These are phyloP conservation scores for Microctonus aethiopoides DNA, from an alignment of 2,888 invertebrate species.

Conservation along the genomic window DNA sequence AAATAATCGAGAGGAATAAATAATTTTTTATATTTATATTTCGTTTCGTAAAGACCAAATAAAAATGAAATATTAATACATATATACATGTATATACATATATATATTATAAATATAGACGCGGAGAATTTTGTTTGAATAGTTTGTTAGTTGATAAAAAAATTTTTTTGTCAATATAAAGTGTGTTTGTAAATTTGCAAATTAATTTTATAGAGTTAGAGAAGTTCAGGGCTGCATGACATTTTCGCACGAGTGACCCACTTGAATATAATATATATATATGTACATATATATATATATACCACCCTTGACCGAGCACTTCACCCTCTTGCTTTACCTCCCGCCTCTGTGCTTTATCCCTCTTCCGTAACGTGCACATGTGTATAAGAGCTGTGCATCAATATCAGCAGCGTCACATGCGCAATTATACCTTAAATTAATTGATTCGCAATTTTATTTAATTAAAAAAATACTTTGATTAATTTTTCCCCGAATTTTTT, in stretches of 20 bases:
- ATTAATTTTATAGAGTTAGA: neutral
- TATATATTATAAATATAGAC: too few relatives aligned
- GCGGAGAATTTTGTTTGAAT: too few relatives aligned
- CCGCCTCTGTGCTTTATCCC: slow-evolving; percentile 2
- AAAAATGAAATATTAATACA: too few relatives aligned
- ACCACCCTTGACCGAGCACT: slow-evolving; percentile 36
- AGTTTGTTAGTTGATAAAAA: too few relatives aligned
- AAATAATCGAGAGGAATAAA: too few relatives aligned
- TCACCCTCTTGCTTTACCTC: slow-evolving; percentile 29
- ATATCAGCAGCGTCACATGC: neutral
- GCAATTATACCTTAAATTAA: neutral
- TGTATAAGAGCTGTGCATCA: neutral
- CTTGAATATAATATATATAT: slow-evolving; percentile 2
- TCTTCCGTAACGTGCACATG: neutral
- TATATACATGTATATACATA: too few relatives aligned
- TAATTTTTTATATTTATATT: neutral
- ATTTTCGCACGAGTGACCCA: slow-evolving; percentile 29
- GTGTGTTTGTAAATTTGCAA: slow-evolving; percentile 6
- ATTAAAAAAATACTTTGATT: too few relatives aligned
- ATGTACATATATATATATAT: neutral
- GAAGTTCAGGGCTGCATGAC: slow-evolving; percentile 23
- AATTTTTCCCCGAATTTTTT: too few relatives aligned
- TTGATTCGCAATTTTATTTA: too few relatives aligned
- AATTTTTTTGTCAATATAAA: neutral
- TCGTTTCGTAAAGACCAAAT: too few relatives aligned